Base-by-base conservation (phyloP, 2,113 vertebrate species). In the Glareola pratincola region DNA sequence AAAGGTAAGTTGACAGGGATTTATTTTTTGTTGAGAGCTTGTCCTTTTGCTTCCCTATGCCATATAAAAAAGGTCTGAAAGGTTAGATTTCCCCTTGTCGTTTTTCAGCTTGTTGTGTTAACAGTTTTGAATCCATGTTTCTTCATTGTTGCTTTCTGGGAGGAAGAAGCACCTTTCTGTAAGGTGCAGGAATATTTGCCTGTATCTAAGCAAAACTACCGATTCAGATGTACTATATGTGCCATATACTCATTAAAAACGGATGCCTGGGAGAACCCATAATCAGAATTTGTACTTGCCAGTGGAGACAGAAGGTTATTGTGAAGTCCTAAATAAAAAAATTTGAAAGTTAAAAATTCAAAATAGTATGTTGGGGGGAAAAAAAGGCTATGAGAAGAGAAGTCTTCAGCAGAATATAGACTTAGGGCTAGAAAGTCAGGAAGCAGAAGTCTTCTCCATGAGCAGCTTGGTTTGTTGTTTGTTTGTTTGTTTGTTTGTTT, bases 11-110 rank as follows among this genome's bases (percentile, higher is more conserved):
- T 95, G 88, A 48, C 83, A 86, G 29, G 47, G 68, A 88, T 95
- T 94, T 92, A 78, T 94, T 96, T 95, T 94, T 91, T 87, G 34
- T 88, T 91, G 92, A 94, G 68, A 88, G 68, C 54, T 96, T 91
- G 59, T 93, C 76, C 60, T 94, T 96, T 93, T 94, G 8, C n/a
- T 94, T 79, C 66, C 34, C 12, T 81, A 36, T 81, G 21, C 18
- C 30, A 36, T 96, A 72, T 34, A 45, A 54, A 74, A 90, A 63
- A 54, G 18, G 27, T 34, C 63, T 87, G 43, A 72, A 91, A 87
- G 30, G 30, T 85, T 94, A 79, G n/a, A 54, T 86, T 85, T 80
- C 9, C 23, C n/a, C 17, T 37, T 92, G 81, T 41, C 5, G 5
- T 36, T 89, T 87, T 85, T 67, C n/a, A 54, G 6, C 8, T 90